phyloP scores from a whole-genome alignment of 92 coral and sea anemone genomes.

The Zoanthus solanderi region DNA sequence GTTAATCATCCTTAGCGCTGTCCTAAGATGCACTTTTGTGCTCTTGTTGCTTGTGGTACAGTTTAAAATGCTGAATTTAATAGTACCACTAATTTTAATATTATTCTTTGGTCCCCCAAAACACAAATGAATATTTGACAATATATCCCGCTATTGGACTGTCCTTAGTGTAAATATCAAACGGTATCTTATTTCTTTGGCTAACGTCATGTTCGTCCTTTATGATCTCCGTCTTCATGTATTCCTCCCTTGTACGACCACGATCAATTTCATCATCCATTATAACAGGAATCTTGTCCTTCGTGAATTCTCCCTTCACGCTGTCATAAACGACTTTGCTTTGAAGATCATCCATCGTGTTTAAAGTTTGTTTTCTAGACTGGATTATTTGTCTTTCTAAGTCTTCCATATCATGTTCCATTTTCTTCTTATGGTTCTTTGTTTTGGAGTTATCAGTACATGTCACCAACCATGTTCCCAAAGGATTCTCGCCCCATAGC shows the following conservation, averaged over 20 bases:
- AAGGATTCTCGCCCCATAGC: constrained; percentile 82
- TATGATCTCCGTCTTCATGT: constrained; percentile 39
- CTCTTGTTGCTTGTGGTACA: not conserved
- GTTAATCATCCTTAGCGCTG: no score
- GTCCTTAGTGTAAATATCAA: not conserved
- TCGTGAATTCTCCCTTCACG: constrained; percentile 48
- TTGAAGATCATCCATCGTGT: constrained; percentile 22
- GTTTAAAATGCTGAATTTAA: not conserved
- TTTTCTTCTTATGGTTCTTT: not conserved
- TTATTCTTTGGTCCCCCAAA: constrained; percentile 51
- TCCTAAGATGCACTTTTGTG: no score
- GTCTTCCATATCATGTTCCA: constrained; percentile 46
- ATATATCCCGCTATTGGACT: constrained; percentile 55
- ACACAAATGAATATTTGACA: constrained; percentile 51
- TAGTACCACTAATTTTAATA: not conserved
- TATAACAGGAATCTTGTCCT: constrained; percentile 48
- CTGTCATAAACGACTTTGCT: constrained; percentile 49
- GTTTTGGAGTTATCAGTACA: constrained; percentile 28
- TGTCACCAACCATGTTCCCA: constrained; percentile 62
- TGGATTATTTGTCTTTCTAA: constrained; percentile 50
- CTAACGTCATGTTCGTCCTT: constrained; percentile 7
- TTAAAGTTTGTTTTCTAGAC: constrained; percentile 41
- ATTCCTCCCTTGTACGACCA: constrained; percentile 81
- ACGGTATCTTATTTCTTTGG: constrained; percentile 1
- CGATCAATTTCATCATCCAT: constrained; percentile 57